phyloP scores from a whole-genome alignment of 2,113 vertebrate species.

The Tetrax tetrax region DNA sequence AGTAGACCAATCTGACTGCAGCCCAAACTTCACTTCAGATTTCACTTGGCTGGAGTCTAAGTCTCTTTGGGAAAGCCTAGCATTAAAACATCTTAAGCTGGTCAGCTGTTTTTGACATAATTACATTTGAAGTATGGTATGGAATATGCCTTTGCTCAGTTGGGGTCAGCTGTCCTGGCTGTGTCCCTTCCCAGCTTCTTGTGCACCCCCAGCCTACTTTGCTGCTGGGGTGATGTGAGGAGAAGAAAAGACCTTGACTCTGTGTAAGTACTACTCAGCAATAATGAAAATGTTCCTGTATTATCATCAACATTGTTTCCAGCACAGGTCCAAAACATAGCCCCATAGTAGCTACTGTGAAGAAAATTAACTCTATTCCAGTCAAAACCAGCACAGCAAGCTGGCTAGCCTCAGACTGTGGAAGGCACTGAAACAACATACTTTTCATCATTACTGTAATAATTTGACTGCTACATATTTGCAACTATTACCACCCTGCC shows the following conservation, averaged over 20 bases:
- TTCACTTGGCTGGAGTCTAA: background rate
- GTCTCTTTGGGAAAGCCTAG: background rate
- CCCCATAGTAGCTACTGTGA: background rate
- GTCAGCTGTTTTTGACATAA: background rate
- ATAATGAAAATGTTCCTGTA: rapidly evolving
- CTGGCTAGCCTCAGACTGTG: no score
- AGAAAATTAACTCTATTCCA: background rate
- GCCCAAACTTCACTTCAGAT: background rate
- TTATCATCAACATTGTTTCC: background rate
- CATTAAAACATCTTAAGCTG: background rate
- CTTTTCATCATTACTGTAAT: background rate
- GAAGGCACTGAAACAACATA: background rate
- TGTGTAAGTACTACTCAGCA: background rate
- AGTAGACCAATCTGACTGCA: background rate
- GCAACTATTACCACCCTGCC: background rate
- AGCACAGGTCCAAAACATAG: background rate
- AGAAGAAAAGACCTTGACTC: background rate
- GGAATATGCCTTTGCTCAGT: background rate
- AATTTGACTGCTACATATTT: background rate
- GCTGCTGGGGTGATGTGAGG: rapidly evolving
- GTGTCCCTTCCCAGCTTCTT: background rate
- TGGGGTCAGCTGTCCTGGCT: background rate
- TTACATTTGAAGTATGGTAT: background rate
- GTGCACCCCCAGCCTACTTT: rapidly evolving
- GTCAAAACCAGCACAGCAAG: background rate